phyloP scores from a whole-genome alignment of 2,113 vertebrate species.

The Empidonax alnorum region DNA sequence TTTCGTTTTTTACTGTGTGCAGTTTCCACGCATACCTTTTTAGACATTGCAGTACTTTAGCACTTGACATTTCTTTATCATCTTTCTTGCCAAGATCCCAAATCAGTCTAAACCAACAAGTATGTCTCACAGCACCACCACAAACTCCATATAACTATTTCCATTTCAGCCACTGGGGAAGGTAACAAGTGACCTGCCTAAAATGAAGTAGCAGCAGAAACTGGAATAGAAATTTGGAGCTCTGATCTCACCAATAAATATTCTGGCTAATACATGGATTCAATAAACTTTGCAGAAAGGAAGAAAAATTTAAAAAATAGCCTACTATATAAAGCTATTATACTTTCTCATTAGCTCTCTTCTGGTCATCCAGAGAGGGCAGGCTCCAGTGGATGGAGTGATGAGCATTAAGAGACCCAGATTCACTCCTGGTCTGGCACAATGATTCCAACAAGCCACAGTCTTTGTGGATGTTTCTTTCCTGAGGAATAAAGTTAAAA shows the following conservation, averaged over 20 bases:
- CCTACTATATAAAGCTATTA: background rate
- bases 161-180: background rate
- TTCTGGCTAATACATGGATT: background rate
- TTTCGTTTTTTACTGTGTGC: background rate
- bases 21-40: background rate
- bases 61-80: background rate
- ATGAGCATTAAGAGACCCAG: background rate
- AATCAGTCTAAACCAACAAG: background rate
- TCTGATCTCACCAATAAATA: background rate
- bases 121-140: background rate
- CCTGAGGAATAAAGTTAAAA: background rate
- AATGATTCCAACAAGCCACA: background rate
- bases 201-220: background rate
- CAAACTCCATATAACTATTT: background rate
- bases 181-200: background rate
- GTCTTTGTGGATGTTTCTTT: background rate
- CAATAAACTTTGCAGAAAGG: background rate
- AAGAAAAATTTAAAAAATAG: background rate
- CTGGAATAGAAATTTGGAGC: background rate
- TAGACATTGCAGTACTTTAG: background rate
- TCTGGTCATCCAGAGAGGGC: background rate
- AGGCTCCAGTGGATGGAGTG: background rate
- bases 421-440: background rate
- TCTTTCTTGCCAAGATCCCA: background rate
- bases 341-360: background rate